Base-by-base conservation (phyloP, 2,888 invertebrate species). In the Drosophila ustulata region DNA sequence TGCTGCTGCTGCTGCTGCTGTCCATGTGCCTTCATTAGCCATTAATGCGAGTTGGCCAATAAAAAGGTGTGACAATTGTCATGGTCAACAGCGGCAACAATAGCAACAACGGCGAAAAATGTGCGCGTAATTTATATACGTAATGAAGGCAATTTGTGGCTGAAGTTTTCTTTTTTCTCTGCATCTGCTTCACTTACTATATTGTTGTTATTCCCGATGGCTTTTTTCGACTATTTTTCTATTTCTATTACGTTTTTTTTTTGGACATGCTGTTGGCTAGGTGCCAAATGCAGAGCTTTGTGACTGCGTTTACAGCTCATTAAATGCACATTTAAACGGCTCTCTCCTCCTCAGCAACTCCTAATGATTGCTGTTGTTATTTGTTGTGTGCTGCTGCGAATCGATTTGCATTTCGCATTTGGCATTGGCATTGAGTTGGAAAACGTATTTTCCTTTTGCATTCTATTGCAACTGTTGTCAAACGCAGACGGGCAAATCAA, bases 1-100 rank as follows among this genome's bases (percentile, higher is more conserved):
- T n/a, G n/a, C n/a, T n/a, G n/a, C n/a, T 11, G 55, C 26, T 34
- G 63, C 11, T 45, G 57, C 46, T 47, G 50, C 30, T 49, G 64
- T 66, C 62, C 64, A 62, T 81, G 75, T 66, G 64, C 82, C 88
- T 88, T 88, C 82, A 88, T 88, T 88, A 85, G 76, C 80, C 66
- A 80, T 77, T 76, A 80, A 82, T 80, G 83, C 52, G 57, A 66
- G 56, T 63, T 5, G 73, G 52, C 63, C 71, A 72, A 75, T 79
- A 77, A 82, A 84, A 86, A 83, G 89, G 87, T 88, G 89, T 80
- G 89, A 86, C 89, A 80, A 86, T 72, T 82, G 87, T 61, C 66
- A 53, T 50, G 72, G 32, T 50, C 57, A 61, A 62, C 63, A 47
- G 9, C 9, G 32, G 46, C 13, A 53, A 37, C n/a, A 43, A 37